Evolutionary conservation across 2,113 vertebrate genomes (phyloP).

Genomic region (Nansenia antarctica): DNA sequence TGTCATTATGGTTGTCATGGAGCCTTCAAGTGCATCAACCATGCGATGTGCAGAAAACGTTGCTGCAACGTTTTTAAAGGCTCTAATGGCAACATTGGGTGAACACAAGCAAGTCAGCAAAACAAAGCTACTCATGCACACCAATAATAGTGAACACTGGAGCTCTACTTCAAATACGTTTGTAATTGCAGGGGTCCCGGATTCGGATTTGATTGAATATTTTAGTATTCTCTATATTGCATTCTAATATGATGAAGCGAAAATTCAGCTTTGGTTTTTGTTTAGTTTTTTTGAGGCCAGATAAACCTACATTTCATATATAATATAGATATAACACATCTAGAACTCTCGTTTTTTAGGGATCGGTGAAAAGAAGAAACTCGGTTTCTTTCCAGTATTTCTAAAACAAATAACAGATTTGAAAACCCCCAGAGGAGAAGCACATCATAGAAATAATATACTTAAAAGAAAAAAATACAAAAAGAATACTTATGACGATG

Average conservation of each 20-base stretch:
- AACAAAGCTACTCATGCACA: constrained; percentile 27
- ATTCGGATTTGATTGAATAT: constrained; percentile 67
- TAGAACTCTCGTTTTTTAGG: constrained; percentile 48
- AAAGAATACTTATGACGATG: constrained; percentile 20
- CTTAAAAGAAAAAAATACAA: constrained; percentile 30
- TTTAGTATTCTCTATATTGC: constrained; percentile 46
- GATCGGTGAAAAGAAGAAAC: constrained; percentile 59
- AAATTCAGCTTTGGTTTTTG: constrained; percentile 71
- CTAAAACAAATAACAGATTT: constrained; percentile 31
- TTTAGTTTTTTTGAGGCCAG: constrained; percentile 55
- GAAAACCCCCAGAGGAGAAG: constrained; percentile 34
- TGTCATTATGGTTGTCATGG: constrained; percentile 69
- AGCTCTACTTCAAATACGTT: constrained; percentile 52
- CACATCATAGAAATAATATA: constrained; percentile 35
- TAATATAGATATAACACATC: constrained; percentile 51
- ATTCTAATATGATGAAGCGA: constrained; percentile 56
- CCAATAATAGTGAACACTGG: constrained; percentile 34
- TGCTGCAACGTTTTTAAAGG: constrained; percentile 54
- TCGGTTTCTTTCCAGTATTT: constrained; percentile 64
- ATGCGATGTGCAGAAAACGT: constrained; percentile 56
- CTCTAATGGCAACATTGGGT: constrained; percentile 66
- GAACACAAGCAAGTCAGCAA: constrained; percentile 48
- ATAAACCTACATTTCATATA: constrained; percentile 69
- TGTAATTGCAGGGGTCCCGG: constrained; percentile 71
- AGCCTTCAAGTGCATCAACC: constrained; percentile 75